Base-by-base conservation (phyloP, 1,140 invertebrate genomes). In the Nautilus pompilius region DNA sequence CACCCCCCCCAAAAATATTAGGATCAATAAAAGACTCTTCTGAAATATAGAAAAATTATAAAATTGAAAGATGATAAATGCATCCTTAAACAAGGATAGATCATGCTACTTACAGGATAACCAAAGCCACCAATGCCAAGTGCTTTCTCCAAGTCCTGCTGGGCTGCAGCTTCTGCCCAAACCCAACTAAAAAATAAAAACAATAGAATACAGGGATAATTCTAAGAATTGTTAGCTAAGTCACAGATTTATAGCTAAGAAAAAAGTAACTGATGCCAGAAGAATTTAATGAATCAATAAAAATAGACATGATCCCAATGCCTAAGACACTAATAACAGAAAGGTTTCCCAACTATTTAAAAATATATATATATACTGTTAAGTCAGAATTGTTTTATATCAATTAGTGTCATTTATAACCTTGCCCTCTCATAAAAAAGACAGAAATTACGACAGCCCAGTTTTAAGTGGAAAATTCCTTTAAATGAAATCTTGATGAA, bases 141-240 rank as follows among this genome's bases (percentile, higher is more conserved):
- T 3, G 91, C 87, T 70, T 91, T 88, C 84, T 99, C 97, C 8
- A 99, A 75, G 2, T 89, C 87, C 0, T 85, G 79, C 82, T 99
- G 96, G 17, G 90, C 84, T 29, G 89, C 90, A 51, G 93, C 96
- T 83, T 99, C 96, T 2, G 91, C 80, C 97, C 97, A 99, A 4
- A 95, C 83, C 95, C 96, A 99, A 67, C 91, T 93, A 76, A 29
- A 84, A 72, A 63, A 73, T 15, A 68, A 58, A 24, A 46, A 15
- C 1, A 33, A n/a, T n/a, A n/a, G n/a, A n/a, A n/a, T n/a, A n/a
- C n/a, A n/a, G n/a, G n/a, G n/a, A n/a, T n/a, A n/a, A n/a, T n/a
- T n/a, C n/a, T 36, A 33, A 51, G 59, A 45, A 41, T 29, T 29
- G n/a, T 0, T 17, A n/a, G 17, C 32, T 30, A 26, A 13, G n/a